Percentiles rank a stretch among this genome's conserved stretches.
Evolutionary conservation across 2,113 vertebrate genomes (phyloP).

Genomic region (Tinamus guttatus): DNA sequence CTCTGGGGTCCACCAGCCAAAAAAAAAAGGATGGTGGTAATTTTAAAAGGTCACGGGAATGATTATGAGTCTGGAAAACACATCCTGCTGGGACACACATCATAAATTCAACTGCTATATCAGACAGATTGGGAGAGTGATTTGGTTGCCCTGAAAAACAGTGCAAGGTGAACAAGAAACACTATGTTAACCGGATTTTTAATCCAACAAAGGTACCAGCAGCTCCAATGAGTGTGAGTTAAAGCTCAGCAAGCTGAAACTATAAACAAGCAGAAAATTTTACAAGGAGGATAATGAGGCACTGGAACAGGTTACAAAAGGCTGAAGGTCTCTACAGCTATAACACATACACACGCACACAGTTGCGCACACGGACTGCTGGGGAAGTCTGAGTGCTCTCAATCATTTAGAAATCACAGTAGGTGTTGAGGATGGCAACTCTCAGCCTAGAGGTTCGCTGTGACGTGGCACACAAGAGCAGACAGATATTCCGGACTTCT

Average conservation of each 20-base stretch:
- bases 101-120: neutral
- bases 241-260: neutral
- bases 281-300: neutral
- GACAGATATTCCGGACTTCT: neutral
- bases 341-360: neutral
- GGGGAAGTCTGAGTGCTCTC: neutral
- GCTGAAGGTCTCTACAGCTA: neutral
- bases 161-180: neutral
- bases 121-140: neutral
- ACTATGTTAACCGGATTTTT: neutral
- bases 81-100: neutral
- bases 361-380: accelerated
- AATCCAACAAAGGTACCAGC: neutral
- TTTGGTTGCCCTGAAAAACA: neutral
- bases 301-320: neutral
- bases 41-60: neutral
- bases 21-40: neutral
- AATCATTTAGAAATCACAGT: neutral
- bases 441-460: neutral
- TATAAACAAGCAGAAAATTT: neutral
- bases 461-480: neutral
- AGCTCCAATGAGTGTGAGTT: neutral
- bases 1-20: neutral
- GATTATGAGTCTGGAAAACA: neutral
- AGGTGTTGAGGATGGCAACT: neutral